These are phyloP conservation scores for Erannis defoliaria DNA, from an alignment of 2,888 invertebrate species.

Conservation along the genomic window DNA sequence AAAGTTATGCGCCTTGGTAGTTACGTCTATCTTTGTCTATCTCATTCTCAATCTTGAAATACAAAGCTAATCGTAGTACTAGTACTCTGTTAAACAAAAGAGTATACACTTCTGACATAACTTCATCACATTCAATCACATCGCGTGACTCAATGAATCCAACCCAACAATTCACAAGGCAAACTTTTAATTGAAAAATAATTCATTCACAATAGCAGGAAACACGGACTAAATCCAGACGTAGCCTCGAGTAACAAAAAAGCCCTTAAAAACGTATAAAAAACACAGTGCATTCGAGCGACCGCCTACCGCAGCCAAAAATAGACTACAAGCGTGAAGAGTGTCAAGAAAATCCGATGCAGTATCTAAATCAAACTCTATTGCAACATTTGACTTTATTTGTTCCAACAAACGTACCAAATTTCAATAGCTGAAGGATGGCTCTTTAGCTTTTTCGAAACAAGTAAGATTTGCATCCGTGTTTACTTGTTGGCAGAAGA, in stretches of 20 bases:
- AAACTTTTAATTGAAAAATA: slow-evolving; percentile 67
- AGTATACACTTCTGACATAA: too few species aligned
- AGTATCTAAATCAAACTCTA: slow-evolving; percentile 18
- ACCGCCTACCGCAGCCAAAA: slow-evolving; percentile 86
- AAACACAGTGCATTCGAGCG: slow-evolving; percentile 76
- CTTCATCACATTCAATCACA: too few species aligned
- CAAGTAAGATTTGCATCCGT: slow-evolving; percentile 53
- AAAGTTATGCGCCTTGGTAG: too few species aligned
- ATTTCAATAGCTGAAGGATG: background rate
- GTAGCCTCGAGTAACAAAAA: slow-evolving; percentile 74
- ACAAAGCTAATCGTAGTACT: too few species aligned
- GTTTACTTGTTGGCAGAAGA: slow-evolving; percentile 77
- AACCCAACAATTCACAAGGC: slow-evolving; percentile 21
- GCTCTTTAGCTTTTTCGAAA: slow-evolving; percentile 40
- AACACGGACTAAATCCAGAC: slow-evolving; percentile 76
- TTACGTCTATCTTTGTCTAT: too few species aligned
- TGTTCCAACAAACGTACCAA: background rate
- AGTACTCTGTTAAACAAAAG: too few species aligned
- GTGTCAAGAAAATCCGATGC: slow-evolving; percentile 4
- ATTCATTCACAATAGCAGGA: slow-evolving; percentile 79
- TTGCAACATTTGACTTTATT: slow-evolving; percentile 7
- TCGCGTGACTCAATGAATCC: slow-evolving; percentile 25
- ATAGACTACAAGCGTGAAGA: slow-evolving; percentile 62
- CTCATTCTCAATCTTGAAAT: too few species aligned
- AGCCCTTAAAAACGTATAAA: slow-evolving; percentile 70